Conservation (phyloP, 2,888 invertebrate genomes). For the Limenitis camilla region DNA sequence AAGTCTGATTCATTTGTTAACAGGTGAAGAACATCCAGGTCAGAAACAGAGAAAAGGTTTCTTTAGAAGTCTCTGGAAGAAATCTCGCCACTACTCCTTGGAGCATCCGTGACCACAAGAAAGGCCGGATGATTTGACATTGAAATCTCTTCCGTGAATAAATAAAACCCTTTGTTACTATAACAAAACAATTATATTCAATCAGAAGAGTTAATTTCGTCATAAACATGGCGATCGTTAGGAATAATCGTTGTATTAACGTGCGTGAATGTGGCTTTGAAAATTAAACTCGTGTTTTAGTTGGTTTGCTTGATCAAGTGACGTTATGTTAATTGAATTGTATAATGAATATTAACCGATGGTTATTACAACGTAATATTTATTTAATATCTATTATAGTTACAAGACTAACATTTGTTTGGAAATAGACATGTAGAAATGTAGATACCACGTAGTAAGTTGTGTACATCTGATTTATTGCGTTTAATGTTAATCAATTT, state of each 20-base stretch:
- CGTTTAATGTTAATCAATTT: slow-evolving; percentile 19
- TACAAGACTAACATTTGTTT: slow-evolving; percentile 34
- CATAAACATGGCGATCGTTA: slow-evolving; percentile 15
- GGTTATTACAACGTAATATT: slow-evolving; percentile 48
- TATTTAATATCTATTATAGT: slow-evolving; percentile 50
- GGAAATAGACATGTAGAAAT: slow-evolving; percentile 61
- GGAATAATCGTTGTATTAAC: slow-evolving; percentile 20
- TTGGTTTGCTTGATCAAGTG: slow-evolving; percentile 17
- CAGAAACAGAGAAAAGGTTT: slow-evolving; percentile 90
- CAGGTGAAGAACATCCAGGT: slow-evolving; percentile 79
- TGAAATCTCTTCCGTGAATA: slow-evolving; percentile 29
- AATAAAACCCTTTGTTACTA: slow-evolving; percentile 12
- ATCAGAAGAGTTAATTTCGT: slow-evolving; percentile 8
- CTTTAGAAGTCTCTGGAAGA: slow-evolving; percentile 92
- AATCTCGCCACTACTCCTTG: slow-evolving; percentile 88
- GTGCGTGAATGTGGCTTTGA: slow-evolving; percentile 32
- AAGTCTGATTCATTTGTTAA: slow-evolving; percentile 43
- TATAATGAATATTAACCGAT: slow-evolving; percentile 41
- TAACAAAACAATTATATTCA: slow-evolving; percentile 3
- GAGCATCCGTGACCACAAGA: slow-evolving; percentile 82
- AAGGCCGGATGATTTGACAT: slow-evolving; percentile 23
- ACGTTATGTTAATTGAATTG: slow-evolving; percentile 18
- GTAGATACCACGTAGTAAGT: slow-evolving; percentile 60
- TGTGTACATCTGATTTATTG: slow-evolving; percentile 30
- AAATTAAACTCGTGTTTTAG: slow-evolving; percentile 18